These are phyloP conservation scores for Takifugu bimaculatus DNA, from an alignment of 2,113 vertebrate species.

Conservation along the genomic window DNA sequence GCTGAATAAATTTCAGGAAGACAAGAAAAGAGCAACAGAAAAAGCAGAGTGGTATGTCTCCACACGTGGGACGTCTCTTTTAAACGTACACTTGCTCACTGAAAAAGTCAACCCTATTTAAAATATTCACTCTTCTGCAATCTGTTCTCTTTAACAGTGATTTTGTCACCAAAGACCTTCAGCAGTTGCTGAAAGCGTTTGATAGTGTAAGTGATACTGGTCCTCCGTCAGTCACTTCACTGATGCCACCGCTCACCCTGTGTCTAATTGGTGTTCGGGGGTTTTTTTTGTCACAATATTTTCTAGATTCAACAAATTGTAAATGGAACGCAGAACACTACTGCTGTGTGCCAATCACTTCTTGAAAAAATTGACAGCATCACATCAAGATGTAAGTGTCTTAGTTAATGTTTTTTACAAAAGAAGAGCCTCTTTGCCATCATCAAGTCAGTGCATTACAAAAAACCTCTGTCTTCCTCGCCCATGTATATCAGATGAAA, in stretches of 20 bases:
- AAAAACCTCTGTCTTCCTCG: slow-evolving; percentile 4
- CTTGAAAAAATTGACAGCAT: slow-evolving; percentile 74
- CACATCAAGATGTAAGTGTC: slow-evolving; percentile 79
- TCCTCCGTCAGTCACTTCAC: not conserved
- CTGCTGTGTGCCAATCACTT: slow-evolving; percentile 71
- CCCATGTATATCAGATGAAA: slow-evolving; percentile 57
- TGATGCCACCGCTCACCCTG: not conserved
- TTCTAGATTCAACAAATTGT: slow-evolving; percentile 81
- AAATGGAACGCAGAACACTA: slow-evolving; percentile 73
- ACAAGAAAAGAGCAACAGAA: slow-evolving; percentile 85
- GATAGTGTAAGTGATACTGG: slow-evolving; percentile 77
- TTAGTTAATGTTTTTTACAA: not conserved
- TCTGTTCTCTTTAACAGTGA: slow-evolving; percentile 73
- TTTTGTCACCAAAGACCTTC: slow-evolving; percentile 73
- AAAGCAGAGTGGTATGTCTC: slow-evolving; percentile 78
- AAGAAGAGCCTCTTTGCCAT: not conserved
- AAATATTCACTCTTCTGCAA: not conserved
- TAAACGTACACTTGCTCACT: not conserved
- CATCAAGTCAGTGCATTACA: not conserved
- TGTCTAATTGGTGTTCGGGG: not conserved
- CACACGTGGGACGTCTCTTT: not conserved
- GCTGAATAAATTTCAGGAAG: slow-evolving; percentile 84
- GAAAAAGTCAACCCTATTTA: not conserved
- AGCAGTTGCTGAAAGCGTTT: slow-evolving; percentile 75
- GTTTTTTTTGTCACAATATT: slow-evolving; percentile 10